Conservation (phyloP, 2,888 invertebrate genomes). For the Andrena fulva region DNA sequence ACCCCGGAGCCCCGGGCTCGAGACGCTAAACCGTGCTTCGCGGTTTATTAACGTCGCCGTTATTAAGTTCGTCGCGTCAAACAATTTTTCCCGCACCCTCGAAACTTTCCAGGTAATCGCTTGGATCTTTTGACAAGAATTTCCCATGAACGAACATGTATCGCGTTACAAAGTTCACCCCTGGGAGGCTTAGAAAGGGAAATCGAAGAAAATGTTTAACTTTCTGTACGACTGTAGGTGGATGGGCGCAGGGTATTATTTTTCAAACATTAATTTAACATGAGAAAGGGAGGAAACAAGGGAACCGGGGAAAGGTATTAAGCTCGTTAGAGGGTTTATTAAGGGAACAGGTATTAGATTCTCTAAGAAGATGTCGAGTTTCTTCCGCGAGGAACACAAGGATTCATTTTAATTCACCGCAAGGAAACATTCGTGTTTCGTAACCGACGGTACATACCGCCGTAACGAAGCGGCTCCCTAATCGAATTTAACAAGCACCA, state of each 20-base stretch:
- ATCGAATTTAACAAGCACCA: slow-evolving; percentile 35
- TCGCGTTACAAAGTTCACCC: background rate
- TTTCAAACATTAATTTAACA: slow-evolving; percentile 49
- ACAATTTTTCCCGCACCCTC: background rate
- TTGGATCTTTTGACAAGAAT: background rate
- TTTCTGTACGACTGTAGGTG: background rate
- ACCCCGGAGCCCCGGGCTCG: background rate
- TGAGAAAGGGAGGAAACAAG: slow-evolving; percentile 27
- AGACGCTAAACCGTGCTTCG: slow-evolving; percentile 25
- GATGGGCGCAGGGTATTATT: slow-evolving; percentile 35
- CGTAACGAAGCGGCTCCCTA: slow-evolving; percentile 21
- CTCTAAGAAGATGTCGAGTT: slow-evolving; percentile 25
- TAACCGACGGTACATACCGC: background rate
- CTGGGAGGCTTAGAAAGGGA: background rate
- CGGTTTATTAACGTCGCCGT: slow-evolving; percentile 36
- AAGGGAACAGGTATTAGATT: slow-evolving; percentile 38
- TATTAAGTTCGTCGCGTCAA: slow-evolving; percentile 4
- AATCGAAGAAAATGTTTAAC: slow-evolving; percentile 5
- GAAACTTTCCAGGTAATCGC: background rate
- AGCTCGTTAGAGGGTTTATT: slow-evolving; percentile 34
- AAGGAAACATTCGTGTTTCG: background rate
- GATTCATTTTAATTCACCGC: background rate
- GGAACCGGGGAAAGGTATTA: slow-evolving; percentile 31
- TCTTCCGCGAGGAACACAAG: background rate
- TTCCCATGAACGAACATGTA: background rate